Conservation (phyloP, 2,888 invertebrate genomes). For the Nephrocerus scutellatus region DNA sequence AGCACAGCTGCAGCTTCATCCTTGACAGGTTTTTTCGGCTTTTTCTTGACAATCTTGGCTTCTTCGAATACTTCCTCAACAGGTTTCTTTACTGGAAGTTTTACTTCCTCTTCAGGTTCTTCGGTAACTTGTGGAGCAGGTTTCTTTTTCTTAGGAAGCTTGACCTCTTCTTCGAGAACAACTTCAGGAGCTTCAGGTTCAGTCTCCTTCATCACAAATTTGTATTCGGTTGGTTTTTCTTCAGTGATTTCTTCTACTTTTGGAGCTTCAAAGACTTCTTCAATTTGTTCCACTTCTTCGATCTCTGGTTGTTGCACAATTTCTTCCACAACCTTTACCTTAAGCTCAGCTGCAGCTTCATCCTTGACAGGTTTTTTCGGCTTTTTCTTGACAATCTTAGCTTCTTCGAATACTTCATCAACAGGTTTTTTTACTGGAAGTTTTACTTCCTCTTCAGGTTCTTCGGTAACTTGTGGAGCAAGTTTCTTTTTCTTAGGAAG, state of each 20-base stretch:
- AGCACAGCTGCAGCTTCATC: conserved; percentile 34
- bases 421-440: conserved; percentile 12
- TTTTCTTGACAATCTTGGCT: conserved; percentile 23
- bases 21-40: conserved; percentile 35
- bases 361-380: neutral
- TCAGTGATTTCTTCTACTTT: conserved; percentile 19
- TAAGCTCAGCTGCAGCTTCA: neutral
- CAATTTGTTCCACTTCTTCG: conserved; percentile 16
- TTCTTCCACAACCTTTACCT: conserved; percentile 14
- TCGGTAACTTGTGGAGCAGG: conserved; percentile 17
- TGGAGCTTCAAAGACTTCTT: neutral
- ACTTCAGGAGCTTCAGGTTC: conserved; percentile 27
- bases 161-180: conserved; percentile 27
- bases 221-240: no score
- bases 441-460: conserved; percentile 7
- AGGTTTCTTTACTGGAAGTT: conserved; percentile 36
- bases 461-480: conserved; percentile 16
- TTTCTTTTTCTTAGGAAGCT: conserved; percentile 22
- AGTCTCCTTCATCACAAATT: conserved; percentile 30
- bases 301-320: conserved; percentile 10
- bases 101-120: conserved; percentile 34
- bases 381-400: conserved; percentile 11
- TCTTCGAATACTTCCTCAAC: conserved; percentile 26
- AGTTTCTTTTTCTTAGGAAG: conserved; percentile 21
- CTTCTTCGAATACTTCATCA: conserved; percentile 18